Percentiles rank a stretch among this genome's conserved stretches.
These are phyloP conservation scores for Branchinecta sandiegonensis DNA, from an alignment of 2,888 invertebrate genomes.

Conservation along the genomic window DNA sequence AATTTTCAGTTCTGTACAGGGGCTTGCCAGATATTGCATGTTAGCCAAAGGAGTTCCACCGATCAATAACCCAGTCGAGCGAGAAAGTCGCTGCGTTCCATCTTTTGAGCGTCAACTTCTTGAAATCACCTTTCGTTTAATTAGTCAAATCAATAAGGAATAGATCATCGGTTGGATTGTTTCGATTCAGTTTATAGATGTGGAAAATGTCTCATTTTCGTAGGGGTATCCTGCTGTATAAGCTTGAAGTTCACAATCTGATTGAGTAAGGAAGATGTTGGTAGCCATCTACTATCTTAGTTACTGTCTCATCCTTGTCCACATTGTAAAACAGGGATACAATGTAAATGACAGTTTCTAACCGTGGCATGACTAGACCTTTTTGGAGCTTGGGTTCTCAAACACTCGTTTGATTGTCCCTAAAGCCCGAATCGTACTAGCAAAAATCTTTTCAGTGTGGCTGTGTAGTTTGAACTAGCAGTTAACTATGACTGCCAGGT, in stretches of 20 bases:
- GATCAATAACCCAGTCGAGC: neutral
- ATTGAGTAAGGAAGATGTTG: too few species aligned
- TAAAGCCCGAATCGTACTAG: neutral
- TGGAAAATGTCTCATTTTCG: neutral
- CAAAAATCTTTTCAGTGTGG: conserved; percentile 2
- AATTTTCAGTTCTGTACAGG: neutral
- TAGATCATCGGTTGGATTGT: neutral
- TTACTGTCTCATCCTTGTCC: too few species aligned
- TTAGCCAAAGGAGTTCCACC: neutral
- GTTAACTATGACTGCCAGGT: neutral
- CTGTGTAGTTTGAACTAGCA: neutral
- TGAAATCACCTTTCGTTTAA: neutral
- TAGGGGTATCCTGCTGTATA: too few species aligned
- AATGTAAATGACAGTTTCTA: too few species aligned
- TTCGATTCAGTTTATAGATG: neutral
- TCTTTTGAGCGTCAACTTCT: neutral
- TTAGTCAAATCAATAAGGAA: neutral
- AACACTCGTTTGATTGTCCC: neutral
- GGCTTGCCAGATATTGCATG: neutral
- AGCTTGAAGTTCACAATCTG: too few species aligned
- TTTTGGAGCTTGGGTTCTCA: neutral
- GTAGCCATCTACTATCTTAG: too few species aligned
- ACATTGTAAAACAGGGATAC: too few species aligned
- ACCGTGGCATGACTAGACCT: neutral
- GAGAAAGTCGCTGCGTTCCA: neutral